Conservation (phyloP, 53 echinoderm and acorn worm species). For the Crossaster papposus region DNA sequence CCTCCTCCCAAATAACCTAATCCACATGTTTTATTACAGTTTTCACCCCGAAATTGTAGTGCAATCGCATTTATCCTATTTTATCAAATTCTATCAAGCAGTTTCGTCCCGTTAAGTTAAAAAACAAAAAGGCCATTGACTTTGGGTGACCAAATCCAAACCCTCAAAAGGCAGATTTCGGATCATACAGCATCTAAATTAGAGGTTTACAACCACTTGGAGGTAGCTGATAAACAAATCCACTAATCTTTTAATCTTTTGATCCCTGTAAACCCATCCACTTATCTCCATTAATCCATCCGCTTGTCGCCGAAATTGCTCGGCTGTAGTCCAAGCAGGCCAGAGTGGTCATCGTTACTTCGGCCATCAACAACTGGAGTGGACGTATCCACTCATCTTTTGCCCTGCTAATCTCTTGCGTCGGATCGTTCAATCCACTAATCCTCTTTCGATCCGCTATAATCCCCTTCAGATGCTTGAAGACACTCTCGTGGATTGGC, state of each 20-base stretch:
- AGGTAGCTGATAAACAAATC: not conserved
- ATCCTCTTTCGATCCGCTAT: not conserved
- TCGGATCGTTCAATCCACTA: slow-evolving; percentile 14
- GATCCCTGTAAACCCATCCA: not conserved
- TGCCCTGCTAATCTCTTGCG: not conserved
- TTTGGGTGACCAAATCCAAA: too few species aligned
- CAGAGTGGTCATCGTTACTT: not conserved
- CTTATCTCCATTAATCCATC: not conserved
- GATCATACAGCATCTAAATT: not conserved
- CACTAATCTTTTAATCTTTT: not conserved
- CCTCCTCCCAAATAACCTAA: not conserved
- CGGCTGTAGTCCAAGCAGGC: not conserved
- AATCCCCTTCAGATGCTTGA: slow-evolving; percentile 71
- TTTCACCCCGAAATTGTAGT: too few species aligned
- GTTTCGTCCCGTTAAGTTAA: too few species aligned
- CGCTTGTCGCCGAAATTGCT: not conserved
- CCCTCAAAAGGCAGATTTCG: not conserved
- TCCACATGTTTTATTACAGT: too few species aligned
- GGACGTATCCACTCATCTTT: not conserved
- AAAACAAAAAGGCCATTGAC: too few species aligned
- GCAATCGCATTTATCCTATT: too few species aligned
- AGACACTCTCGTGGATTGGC: slow-evolving; percentile 77
- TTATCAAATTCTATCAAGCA: too few species aligned
- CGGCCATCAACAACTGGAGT: not conserved
- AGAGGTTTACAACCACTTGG: not conserved